These are phyloP conservation scores for Noctua janthina DNA, from an alignment of 2,888 invertebrate genomes.

Conservation along the genomic window DNA sequence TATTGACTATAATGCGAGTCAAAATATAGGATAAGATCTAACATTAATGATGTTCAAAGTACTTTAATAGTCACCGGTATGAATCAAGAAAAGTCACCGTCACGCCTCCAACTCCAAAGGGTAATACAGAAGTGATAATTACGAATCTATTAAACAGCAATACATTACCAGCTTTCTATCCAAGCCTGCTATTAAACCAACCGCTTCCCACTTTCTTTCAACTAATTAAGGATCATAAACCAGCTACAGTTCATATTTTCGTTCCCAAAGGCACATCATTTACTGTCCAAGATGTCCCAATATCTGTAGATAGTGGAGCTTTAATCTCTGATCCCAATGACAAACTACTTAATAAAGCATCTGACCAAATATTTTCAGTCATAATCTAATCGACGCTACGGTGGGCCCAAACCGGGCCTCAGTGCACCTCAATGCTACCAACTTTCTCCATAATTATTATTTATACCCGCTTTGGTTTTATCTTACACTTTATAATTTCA, in stretches of 20 bases:
- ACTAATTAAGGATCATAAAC: constrained; percentile 60
- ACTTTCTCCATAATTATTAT: constrained; percentile 89
- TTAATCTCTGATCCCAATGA: constrained; percentile 67
- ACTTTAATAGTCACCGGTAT: constrained; percentile 21
- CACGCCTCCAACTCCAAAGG: constrained; percentile 19
- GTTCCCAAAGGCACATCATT: constrained; percentile 45
- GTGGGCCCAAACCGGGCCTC: constrained; percentile 68
- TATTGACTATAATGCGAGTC: not conserved
- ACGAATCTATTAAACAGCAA: constrained; percentile 47
- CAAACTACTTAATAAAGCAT: constrained; percentile 71
- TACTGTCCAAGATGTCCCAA: constrained; percentile 59
- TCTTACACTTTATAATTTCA: constrained; percentile 78
- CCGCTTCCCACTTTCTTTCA: constrained; percentile 57
- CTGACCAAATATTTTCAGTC: constrained; percentile 82
- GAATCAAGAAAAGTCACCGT: constrained; percentile 27
- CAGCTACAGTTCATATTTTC: constrained; percentile 44
- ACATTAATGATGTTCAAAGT: constrained; percentile 4
- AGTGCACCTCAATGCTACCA: constrained; percentile 74
- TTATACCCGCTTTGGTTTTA: constrained; percentile 81
- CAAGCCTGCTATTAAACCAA: constrained; percentile 49
- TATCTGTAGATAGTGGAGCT: constrained; percentile 51
- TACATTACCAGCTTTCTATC: constrained; percentile 45
- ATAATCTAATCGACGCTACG: constrained; percentile 75
- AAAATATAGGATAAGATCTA: not conserved
- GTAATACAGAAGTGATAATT: constrained; percentile 48